phyloP scores from a whole-genome alignment of 2,888 invertebrate species.

The Hololepta plana region DNA sequence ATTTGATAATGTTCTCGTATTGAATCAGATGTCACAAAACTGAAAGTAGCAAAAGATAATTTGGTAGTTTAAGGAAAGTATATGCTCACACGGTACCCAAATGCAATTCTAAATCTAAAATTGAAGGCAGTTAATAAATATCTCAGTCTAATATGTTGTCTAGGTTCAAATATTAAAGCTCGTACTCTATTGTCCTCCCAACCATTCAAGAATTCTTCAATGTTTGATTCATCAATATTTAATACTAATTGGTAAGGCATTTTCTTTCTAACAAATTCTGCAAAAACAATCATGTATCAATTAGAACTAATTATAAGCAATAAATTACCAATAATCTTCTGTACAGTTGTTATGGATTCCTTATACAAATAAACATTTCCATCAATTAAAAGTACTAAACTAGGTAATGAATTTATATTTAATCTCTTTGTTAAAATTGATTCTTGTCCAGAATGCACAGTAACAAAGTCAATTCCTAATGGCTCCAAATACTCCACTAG shows the following conservation, averaged over 20 bases:
- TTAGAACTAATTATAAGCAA: constrained; percentile 5
- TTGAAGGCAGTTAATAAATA: constrained; percentile 80
- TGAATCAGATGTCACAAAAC: constrained; percentile 49
- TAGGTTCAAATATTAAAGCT: constrained; percentile 72
- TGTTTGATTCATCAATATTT: constrained; percentile 48
- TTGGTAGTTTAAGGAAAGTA: too few species aligned
- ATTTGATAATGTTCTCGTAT: constrained; percentile 55
- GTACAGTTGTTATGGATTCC: constrained; percentile 60
- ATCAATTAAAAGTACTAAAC: constrained; percentile 62
- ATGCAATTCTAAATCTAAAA: constrained; percentile 69
- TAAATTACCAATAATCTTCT: constrained; percentile 58
- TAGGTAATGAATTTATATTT: constrained; percentile 66
- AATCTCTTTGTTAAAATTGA: constrained; percentile 56
- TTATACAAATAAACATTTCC: constrained; percentile 74
- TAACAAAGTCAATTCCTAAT: constrained; percentile 62
- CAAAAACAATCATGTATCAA: constrained; percentile 10
- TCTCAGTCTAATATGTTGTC: constrained; percentile 56
- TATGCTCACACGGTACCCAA: constrained; percentile 45
- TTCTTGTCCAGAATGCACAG: constrained; percentile 74
- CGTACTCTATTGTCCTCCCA: constrained; percentile 88
- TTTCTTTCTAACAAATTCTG: constrained; percentile 74
- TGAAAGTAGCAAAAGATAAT: constrained; percentile 21
- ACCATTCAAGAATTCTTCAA: constrained; percentile 63
- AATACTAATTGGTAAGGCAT: constrained; percentile 68
- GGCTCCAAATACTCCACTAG: constrained; percentile 76